A percentile compares a stretch with the other conserved stretches of the same genome.
Evolutionary conservation across 2,888 invertebrate species (phyloP).

Genomic region (Chloroclysta siterata): DNA sequence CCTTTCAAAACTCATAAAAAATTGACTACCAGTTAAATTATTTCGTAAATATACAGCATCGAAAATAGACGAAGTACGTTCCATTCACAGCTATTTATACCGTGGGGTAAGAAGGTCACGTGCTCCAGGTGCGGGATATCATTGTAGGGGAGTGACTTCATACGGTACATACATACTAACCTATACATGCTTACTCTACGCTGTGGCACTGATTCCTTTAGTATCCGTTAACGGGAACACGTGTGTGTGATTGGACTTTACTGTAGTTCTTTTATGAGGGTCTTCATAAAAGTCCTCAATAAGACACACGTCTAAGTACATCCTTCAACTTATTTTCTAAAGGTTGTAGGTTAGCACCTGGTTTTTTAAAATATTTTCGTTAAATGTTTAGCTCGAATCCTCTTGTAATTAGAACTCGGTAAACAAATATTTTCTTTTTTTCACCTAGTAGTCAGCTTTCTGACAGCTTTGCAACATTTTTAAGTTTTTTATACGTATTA

Average conservation of each 20-base stretch:
- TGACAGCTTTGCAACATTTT: neutral
- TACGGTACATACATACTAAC: neutral
- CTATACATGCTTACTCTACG: neutral
- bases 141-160: conserved; percentile 11
- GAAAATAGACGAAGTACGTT: conserved; percentile 35
- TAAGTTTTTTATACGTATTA: neutral
- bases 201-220: conserved; percentile 4
- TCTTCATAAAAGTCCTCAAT: neutral
- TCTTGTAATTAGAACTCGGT: neutral
- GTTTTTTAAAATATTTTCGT: no score
- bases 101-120: conserved; percentile 29
- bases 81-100: conserved; percentile 35
- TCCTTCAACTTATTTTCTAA: neutral
- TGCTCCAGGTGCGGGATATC: conserved; percentile 17
- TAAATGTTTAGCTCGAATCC: neutral
- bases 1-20: conserved; percentile 32
- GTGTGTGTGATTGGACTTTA: conserved; percentile 15
- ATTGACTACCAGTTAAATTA: conserved; percentile 33
- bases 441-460: neutral
- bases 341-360: neutral
- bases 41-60: conserved; percentile 36
- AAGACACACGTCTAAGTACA: neutral
- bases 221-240: conserved; percentile 5
- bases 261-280: conserved; percentile 1
- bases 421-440: neutral